These are phyloP conservation scores for Wiebesia pumilae DNA, from an alignment of 1,140 invertebrate genomes.

Conservation along the genomic window DNA sequence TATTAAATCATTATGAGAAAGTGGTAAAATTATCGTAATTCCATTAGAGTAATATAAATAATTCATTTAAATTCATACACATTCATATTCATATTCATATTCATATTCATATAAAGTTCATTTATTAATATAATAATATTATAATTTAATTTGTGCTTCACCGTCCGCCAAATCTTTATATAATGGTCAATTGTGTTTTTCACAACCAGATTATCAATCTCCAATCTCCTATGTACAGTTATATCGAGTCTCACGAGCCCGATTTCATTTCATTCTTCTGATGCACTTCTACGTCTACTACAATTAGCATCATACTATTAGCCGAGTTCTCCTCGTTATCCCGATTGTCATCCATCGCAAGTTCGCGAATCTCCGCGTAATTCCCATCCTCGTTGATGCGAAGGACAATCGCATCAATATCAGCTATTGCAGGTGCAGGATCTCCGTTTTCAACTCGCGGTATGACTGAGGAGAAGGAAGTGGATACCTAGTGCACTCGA, in stretches of 20 bases:
- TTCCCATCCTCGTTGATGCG: not conserved
- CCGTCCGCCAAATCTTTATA: not conserved
- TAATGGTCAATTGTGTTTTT: not conserved
- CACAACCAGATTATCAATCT: not conserved
- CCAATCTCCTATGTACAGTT: not conserved
- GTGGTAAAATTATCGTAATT: too few relatives aligned
- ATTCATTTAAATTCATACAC: too few relatives aligned
- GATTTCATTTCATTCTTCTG: constrained; percentile 51
- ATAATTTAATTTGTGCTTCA: not conserved
- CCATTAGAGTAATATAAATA: too few relatives aligned
- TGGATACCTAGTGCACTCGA: constrained; percentile 59
- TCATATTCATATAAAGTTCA: too few relatives aligned
- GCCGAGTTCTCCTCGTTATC: constrained; percentile 14
- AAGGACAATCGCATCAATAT: not conserved
- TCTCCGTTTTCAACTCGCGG: not conserved
- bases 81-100: too few relatives aligned
- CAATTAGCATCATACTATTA: constrained; percentile 53
- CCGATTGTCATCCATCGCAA: not conserved
- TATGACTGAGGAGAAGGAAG: constrained; percentile 40
- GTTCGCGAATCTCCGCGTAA: not conserved
- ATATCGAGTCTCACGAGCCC: constrained; percentile 7
- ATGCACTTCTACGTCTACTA: constrained; percentile 65
- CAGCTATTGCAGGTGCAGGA: not conserved
- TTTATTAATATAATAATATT: too few relatives aligned
- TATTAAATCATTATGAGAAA: too few relatives aligned